These are phyloP conservation scores for Calonectris borealis DNA, from an alignment of 2,113 vertebrate species.

Conservation along the genomic window DNA sequence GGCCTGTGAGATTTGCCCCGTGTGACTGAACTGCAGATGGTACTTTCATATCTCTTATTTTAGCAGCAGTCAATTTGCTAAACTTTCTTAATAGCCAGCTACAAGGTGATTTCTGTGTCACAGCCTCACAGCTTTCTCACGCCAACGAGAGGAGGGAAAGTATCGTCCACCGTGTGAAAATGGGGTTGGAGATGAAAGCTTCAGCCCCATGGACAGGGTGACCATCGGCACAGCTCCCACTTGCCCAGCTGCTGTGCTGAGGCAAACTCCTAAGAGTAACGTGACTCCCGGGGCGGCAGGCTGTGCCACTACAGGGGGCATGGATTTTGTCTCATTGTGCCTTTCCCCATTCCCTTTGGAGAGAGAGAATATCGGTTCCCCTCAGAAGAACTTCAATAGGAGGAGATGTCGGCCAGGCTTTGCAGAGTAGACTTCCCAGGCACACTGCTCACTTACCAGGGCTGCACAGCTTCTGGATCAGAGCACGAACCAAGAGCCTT, in stretches of 20 bases:
- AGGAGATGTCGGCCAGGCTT: neutral
- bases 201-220: neutral
- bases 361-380: neutral
- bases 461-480: neutral
- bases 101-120: slow-evolving; percentile 45
- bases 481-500: neutral
- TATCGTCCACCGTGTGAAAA: rapidly evolving
- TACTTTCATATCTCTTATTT: slow-evolving; percentile 59
- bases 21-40: slow-evolving; percentile 48
- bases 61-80: slow-evolving; percentile 55
- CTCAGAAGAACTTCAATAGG: neutral
- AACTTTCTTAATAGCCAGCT: slow-evolving; percentile 34
- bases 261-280: neutral
- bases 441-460: neutral
- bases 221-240: neutral
- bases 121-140: neutral
- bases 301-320: neutral
- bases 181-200: rapidly evolving
- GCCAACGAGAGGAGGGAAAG: neutral
- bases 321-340: neutral
- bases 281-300: neutral
- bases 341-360: neutral
- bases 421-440: neutral
- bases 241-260: rapidly evolving
- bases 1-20: slow-evolving; percentile 59